phyloP scores from a whole-genome alignment of 2,113 vertebrate genomes.

The Benitochromis conjunctus region DNA sequence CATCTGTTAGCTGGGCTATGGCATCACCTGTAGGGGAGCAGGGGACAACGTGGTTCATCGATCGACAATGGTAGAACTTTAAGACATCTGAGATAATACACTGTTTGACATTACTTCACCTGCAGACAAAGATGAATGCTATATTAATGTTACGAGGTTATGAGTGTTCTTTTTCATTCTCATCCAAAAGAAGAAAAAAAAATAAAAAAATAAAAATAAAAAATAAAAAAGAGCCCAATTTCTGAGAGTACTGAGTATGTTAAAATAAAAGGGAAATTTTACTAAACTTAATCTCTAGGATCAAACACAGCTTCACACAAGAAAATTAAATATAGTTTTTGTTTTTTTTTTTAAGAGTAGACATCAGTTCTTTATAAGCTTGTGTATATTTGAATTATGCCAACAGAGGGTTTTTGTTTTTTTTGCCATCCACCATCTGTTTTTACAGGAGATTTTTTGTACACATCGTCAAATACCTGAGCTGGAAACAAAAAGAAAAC shows the following conservation, averaged over 20 bases:
- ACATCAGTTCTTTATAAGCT: background rate
- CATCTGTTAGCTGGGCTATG: constrained; percentile 91
- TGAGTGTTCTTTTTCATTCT: background rate
- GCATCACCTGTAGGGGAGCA: constrained; percentile 79
- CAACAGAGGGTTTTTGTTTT: background rate
- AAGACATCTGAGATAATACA: background rate
- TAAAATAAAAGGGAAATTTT: background rate
- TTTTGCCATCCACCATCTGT: background rate
- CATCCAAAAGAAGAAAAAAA: background rate
- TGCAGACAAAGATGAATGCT: background rate
- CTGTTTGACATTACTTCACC: background rate
- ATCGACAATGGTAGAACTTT: background rate
- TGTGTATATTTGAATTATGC: background rate
- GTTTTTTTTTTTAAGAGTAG: background rate
- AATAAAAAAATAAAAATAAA: too few relatives aligned
- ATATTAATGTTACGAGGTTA: background rate
- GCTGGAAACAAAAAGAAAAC: background rate
- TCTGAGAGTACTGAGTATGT: background rate
- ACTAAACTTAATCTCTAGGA: background rate
- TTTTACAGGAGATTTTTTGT: background rate
- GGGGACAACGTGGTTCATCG: background rate
- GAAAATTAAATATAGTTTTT: background rate
- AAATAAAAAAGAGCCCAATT: too few relatives aligned
- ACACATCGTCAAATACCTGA: background rate
- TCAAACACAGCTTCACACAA: background rate